Conservation (phyloP, 2,113 vertebrate species). For the Ceyx cyanopectus region DNA sequence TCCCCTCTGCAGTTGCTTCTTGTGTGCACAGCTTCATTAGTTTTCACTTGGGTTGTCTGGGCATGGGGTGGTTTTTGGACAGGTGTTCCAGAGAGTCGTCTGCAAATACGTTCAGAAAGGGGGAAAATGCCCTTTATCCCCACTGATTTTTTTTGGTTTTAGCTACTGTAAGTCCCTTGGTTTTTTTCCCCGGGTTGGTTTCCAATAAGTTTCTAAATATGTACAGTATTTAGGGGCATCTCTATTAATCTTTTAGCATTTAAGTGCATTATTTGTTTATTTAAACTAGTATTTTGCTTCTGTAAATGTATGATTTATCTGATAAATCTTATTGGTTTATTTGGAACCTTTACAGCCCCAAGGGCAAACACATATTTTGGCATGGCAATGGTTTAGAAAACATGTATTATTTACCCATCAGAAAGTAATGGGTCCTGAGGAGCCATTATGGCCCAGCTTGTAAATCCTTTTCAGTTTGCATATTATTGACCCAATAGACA, state of each 20-base stretch:
- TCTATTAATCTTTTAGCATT: neutral
- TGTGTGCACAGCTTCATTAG: neutral
- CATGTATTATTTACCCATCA: slow-evolving; percentile 69
- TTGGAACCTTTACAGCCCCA: slow-evolving; percentile 49
- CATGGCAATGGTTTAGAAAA: slow-evolving; percentile 68
- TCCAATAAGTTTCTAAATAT: neutral
- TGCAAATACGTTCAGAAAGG: neutral
- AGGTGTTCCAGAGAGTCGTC: neutral
- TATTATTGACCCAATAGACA: slow-evolving; percentile 64
- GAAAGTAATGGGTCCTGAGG: slow-evolving; percentile 74
- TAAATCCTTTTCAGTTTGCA: slow-evolving; percentile 69
- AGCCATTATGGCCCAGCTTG: slow-evolving; percentile 62
- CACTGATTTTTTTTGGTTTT: neutral
- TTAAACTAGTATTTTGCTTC: slow-evolving; percentile 32
- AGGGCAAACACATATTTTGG: slow-evolving; percentile 60
- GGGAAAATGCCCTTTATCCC: neutral
- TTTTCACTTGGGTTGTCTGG: neutral
- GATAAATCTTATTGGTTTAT: slow-evolving; percentile 47
- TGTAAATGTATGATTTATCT: slow-evolving; percentile 45
- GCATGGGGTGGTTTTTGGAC: neutral
- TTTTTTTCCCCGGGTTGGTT: neutral
- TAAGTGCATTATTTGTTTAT: slow-evolving; percentile 15
- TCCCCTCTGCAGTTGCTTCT: neutral
- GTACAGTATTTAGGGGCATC: neutral
- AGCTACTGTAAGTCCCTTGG: neutral